Evolutionary conservation across 2,797 vertebrate genomes (phyloP).

Genomic region (Scarus forsteni): DNA sequence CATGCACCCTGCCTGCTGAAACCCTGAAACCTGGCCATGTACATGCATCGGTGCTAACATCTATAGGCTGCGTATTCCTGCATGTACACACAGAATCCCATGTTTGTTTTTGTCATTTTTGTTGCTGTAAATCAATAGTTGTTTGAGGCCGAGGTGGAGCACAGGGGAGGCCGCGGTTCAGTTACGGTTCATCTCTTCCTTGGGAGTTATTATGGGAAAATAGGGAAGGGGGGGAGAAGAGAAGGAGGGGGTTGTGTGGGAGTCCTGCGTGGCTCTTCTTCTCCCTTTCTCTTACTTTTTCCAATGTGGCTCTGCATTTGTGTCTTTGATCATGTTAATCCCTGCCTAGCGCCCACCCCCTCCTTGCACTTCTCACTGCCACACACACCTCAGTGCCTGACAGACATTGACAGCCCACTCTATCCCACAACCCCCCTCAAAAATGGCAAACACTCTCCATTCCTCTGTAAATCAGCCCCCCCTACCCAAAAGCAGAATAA

Average conservation of each 20-base stretch:
- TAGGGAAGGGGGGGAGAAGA: not conserved
- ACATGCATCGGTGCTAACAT: constrained; percentile 41
- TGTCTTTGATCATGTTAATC: constrained; percentile 84
- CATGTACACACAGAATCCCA: constrained; percentile 34
- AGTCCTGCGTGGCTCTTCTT: constrained; percentile 64
- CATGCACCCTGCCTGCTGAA: constrained; percentile 41
- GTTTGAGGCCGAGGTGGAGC: constrained; percentile 60
- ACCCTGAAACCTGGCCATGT: constrained; percentile 26
- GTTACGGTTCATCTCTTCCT: constrained; percentile 69
- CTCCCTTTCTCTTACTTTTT: constrained; percentile 71
- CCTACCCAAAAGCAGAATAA: constrained; percentile 44
- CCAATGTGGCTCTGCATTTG: constrained; percentile 72
- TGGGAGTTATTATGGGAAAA: constrained; percentile 73
- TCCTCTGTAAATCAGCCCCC: constrained; percentile 50
- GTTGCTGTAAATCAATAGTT: constrained; percentile 58
- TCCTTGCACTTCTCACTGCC: constrained; percentile 53
- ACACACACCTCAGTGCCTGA: constrained; percentile 78
- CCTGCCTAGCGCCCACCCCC: constrained; percentile 63
- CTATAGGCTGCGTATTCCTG: constrained; percentile 30
- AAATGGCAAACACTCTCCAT: constrained; percentile 60
- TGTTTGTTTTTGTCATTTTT: constrained; percentile 63
- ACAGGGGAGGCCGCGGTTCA: constrained; percentile 60
- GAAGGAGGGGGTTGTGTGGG: constrained; percentile 15
- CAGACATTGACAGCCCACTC: constrained; percentile 80
- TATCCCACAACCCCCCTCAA: constrained; percentile 51